Evolutionary conservation across 1,140 invertebrate genomes (phyloP).

Genomic region (Leptoteleia sp.): DNA sequence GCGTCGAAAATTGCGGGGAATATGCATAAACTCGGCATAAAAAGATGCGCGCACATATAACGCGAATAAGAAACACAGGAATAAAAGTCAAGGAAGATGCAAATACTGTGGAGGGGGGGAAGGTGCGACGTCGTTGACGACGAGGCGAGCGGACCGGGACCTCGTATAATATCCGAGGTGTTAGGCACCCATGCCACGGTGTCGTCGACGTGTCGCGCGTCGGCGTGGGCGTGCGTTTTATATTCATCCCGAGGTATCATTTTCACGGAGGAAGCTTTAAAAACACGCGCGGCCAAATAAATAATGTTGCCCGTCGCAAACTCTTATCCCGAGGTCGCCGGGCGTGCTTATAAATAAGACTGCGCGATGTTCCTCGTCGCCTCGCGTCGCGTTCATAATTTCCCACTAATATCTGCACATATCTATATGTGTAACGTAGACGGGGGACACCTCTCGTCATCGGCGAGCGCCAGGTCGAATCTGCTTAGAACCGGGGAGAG

Average conservation of each 20-base stretch:
- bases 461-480: too few relatives aligned
- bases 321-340: slow-evolving; percentile 73
- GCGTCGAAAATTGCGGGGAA: too few relatives aligned
- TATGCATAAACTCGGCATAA: too few relatives aligned
- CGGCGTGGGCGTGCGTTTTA: slow-evolving; percentile 75
- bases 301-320: slow-evolving; percentile 74
- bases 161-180: slow-evolving; percentile 77
- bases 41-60: too few relatives aligned
- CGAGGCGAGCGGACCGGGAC: slow-evolving; percentile 67
- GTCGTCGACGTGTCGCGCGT: slow-evolving; percentile 66
- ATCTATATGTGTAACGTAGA: slow-evolving; percentile 58
- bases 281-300: slow-evolving; percentile 74
- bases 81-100: slow-evolving; percentile 31
- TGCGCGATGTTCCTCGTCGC: slow-evolving; percentile 44
- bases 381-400: slow-evolving; percentile 32
- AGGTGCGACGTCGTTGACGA: slow-evolving; percentile 32
- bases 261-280: slow-evolving; percentile 74
- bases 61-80: slow-evolving; percentile 26
- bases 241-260: slow-evolving; percentile 76
- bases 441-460: slow-evolving; percentile 57
- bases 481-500: too few relatives aligned
- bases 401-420: slow-evolving; percentile 45
- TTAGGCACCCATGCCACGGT: slow-evolving; percentile 70
- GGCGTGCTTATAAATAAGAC: slow-evolving; percentile 67
- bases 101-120: slow-evolving; percentile 8